A percentile compares a stretch with the other conserved stretches of the same genome.
Evolutionary conservation across 2,888 invertebrate species (phyloP).

Genomic region (Phasia obesa): DNA sequence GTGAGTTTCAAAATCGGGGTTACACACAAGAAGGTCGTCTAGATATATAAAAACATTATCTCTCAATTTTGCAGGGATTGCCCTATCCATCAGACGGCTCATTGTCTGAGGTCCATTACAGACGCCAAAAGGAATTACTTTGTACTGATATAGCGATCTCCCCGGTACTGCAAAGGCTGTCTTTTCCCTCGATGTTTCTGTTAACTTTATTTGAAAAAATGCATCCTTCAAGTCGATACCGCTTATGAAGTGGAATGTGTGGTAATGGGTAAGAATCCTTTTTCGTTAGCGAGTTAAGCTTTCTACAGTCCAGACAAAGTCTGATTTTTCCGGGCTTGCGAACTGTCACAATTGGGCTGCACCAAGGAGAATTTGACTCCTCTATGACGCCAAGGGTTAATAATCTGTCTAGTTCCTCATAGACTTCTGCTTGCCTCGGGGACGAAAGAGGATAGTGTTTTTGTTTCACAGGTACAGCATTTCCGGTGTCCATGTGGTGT

Average conservation of each 20-base stretch:
- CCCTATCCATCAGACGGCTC: constrained; percentile 54
- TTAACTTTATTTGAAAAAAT: constrained; percentile 52
- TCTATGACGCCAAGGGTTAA: constrained; percentile 49
- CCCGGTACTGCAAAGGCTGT: constrained; percentile 75
- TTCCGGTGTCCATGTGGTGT: too few relatives aligned
- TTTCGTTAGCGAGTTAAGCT: constrained; percentile 48
- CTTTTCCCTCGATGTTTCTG: constrained; percentile 44
- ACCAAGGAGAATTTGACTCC: constrained; percentile 54
- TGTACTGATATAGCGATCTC: constrained; percentile 56
- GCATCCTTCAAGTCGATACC: constrained; percentile 59
- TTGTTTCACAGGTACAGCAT: too few relatives aligned
- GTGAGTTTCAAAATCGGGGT: constrained; percentile 14
- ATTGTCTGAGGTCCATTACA: constrained; percentile 67
- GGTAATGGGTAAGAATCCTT: constrained; percentile 57
- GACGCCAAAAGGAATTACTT: constrained; percentile 70
- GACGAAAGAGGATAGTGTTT: constrained; percentile 52
- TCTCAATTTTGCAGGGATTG: neutral
- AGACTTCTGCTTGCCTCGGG: constrained; percentile 51
- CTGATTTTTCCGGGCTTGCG: constrained; percentile 55
- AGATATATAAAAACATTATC: constrained; percentile 27
- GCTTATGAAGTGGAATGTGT: constrained; percentile 54
- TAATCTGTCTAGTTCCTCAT: constrained; percentile 52
- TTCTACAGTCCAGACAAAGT: constrained; percentile 62
- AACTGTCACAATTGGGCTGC: constrained; percentile 31
- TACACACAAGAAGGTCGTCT: constrained; percentile 14